phyloP scores from a whole-genome alignment of 1,140 invertebrate species.

The Zaprionus taronus region DNA sequence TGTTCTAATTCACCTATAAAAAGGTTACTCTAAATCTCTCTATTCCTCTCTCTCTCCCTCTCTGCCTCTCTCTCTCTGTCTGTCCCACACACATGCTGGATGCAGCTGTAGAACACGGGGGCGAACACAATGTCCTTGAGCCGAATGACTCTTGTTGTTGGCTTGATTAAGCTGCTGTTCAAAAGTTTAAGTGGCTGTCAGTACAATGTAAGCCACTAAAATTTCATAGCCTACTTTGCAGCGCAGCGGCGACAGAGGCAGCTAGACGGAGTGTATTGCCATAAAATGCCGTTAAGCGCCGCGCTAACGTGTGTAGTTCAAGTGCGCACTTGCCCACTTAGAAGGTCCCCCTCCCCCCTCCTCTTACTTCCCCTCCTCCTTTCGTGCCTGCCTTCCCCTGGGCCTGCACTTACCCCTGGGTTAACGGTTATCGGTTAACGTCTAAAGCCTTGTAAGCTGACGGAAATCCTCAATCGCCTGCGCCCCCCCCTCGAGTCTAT shows the following conservation, averaged over 20 bases:
- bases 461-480: conserved; percentile 72
- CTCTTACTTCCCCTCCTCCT: background rate
- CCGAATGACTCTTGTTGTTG: conserved; percentile 44
- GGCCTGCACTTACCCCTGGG: conserved; percentile 25
- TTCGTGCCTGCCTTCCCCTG: background rate
- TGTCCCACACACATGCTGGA: background rate
- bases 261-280: conserved; percentile 9
- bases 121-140: background rate
- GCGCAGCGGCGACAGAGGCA: conserved; percentile 13
- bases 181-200: conserved; percentile 78
- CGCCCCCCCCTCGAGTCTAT: conserved; percentile 9
- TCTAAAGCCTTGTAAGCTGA: conserved; percentile 77
- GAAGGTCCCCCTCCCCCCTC: conserved; percentile 1
- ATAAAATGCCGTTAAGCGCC: conserved; percentile 57
- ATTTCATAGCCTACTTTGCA: conserved; percentile 74
- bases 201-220: conserved; percentile 76
- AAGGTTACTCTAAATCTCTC: background rate
- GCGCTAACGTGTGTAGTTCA: conserved; percentile 78
- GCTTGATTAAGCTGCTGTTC: conserved; percentile 79
- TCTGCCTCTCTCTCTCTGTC: background rate
- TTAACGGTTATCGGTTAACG: conserved; percentile 67
- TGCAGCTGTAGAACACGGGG: background rate
- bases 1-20: background rate
- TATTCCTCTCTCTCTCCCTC: background rate
- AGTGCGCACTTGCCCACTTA: conserved; percentile 73